Conservation (phyloP, 2,113 vertebrate genomes). For the Datnioides undecimradiatus region DNA sequence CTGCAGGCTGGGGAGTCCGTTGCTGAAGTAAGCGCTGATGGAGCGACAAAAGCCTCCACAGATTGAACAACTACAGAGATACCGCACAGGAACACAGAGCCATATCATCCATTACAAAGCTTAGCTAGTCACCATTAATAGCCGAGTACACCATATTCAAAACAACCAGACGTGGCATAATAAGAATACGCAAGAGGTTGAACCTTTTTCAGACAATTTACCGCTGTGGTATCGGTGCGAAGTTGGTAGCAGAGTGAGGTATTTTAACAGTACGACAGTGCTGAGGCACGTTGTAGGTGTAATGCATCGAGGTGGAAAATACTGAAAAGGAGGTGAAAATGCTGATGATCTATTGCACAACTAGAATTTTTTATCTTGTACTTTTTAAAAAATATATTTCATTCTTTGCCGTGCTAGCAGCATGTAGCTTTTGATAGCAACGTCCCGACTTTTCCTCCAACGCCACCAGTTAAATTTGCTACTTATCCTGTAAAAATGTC, state of each 20-base stretch:
- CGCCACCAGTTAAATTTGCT: background rate
- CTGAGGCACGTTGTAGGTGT: background rate
- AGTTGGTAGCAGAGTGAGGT: background rate
- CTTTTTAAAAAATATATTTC: background rate
- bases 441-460: background rate
- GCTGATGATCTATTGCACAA: background rate
- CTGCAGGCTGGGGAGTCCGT: background rate
- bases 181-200: background rate
- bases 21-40: background rate
- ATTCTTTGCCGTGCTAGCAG: background rate
- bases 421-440: too few relatives aligned
- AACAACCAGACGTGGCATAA: background rate
- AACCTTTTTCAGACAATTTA: background rate
- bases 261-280: background rate
- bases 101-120: slow-evolving; percentile 13
- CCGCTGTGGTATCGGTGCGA: background rate
- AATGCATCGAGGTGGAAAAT: background rate
- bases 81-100: slow-evolving; percentile 24
- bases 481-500: background rate
- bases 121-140: slow-evolving; percentile 19
- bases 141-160: background rate
- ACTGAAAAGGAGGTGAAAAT: background rate
- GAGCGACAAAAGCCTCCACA: background rate
- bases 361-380: background rate
- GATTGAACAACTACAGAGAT: slow-evolving; percentile 5